A percentile compares a stretch with the other conserved stretches of the same genome.
phyloP scores from a whole-genome alignment of 2,888 invertebrate genomes.

The Erebia palarica region DNA sequence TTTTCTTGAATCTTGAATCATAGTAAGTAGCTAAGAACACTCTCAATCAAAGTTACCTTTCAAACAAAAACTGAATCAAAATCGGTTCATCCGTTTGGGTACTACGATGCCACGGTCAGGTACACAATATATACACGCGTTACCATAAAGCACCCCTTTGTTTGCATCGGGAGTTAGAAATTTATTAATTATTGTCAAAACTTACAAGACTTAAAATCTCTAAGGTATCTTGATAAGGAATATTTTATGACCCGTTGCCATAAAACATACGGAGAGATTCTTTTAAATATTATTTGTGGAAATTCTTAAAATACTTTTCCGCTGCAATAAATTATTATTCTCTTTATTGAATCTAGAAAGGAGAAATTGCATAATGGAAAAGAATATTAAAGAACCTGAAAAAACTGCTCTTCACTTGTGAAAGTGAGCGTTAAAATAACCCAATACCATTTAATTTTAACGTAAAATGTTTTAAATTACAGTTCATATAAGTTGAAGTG shows the following conservation, averaged over 20 bases:
- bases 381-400: conserved; percentile 20
- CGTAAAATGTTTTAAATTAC: background rate
- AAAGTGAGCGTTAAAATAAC: conserved; percentile 2
- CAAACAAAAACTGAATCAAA: no score
- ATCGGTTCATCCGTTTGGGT: no score
- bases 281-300: no score
- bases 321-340: conserved; percentile 18
- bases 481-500: no score
- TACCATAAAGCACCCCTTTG: no score
- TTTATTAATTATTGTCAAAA: no score
- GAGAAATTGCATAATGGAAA: conserved; percentile 20
- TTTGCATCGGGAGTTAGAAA: no score
- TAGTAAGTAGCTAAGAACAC: no score
- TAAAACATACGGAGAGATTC: background rate
- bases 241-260: background rate
- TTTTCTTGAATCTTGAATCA: no score
- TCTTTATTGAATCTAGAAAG: conserved; percentile 19
- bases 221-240: background rate
- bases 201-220: background rate
- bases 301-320: background rate
- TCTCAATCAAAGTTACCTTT: no score
- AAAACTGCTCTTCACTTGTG: conserved; percentile 9
- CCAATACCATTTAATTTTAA: conserved; percentile 14
- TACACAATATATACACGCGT: no score
- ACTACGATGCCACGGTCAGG: no score